These are phyloP conservation scores for Mormyrus lacerda DNA, from an alignment of 2,113 vertebrate genomes.

Conservation along the genomic window DNA sequence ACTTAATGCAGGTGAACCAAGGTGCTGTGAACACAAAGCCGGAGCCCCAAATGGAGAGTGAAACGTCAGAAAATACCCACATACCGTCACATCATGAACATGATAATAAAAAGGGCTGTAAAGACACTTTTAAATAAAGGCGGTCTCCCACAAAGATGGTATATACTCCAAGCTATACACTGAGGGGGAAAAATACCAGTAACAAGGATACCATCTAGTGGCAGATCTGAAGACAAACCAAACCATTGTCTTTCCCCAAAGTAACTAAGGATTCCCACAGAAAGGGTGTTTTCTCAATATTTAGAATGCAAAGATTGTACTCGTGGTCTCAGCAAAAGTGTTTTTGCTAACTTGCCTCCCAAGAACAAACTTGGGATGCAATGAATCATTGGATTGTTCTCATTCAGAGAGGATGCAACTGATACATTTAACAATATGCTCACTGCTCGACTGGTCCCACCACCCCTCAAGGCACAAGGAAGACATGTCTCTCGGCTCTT, in stretches of 20 bases:
- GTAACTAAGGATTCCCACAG: background rate
- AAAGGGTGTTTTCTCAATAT: background rate
- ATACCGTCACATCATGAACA: background rate
- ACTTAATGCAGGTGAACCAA: background rate
- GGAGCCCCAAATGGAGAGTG: background rate
- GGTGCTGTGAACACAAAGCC: background rate
- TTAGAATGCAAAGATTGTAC: background rate
- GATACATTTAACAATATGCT: background rate
- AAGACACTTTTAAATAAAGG: background rate
- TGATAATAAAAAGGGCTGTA: background rate
- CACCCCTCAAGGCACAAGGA: too few relatives aligned
- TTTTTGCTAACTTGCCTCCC: background rate
- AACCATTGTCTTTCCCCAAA: background rate
- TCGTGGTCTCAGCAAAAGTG: background rate
- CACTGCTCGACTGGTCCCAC: too few relatives aligned
- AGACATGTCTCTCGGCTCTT: too few relatives aligned
- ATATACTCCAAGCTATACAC: background rate
- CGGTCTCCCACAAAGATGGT: background rate
- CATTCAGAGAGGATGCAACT: background rate
- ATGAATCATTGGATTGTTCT: background rate
- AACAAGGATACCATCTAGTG: slow-evolving; percentile 28
- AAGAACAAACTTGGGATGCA: background rate
- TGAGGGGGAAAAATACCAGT: background rate
- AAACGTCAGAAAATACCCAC: background rate
- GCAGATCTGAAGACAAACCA: background rate